Conservation (phyloP, 2,113 vertebrate genomes). For the Rallus limicola region DNA sequence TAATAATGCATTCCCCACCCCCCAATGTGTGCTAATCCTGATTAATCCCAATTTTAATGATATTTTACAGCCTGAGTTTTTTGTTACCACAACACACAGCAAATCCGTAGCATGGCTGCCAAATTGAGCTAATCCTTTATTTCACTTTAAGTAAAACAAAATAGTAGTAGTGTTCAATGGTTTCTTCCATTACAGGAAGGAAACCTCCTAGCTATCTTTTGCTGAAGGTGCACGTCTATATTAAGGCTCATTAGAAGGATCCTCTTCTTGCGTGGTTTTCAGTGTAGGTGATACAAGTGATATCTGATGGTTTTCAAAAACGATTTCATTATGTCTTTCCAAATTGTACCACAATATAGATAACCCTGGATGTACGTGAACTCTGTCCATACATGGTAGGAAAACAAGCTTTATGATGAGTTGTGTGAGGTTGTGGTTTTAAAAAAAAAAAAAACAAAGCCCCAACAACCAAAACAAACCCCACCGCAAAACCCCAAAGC, state of each 20-base stretch:
- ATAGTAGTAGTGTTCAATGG: neutral
- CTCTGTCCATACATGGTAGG: no score
- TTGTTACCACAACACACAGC: slow-evolving; percentile 56
- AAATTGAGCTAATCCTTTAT: slow-evolving; percentile 24
- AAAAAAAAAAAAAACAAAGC: neutral
- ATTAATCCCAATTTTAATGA: slow-evolving; percentile 62
- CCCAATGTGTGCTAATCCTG: slow-evolving; percentile 57
- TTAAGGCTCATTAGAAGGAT: neutral
- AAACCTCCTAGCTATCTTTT: neutral
- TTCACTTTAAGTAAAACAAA: neutral
- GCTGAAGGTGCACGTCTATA: neutral
- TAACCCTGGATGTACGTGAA: neutral
- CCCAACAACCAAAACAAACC: neutral
- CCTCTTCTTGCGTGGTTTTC: neutral
- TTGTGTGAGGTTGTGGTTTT: neutral
- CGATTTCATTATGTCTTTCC: neutral
- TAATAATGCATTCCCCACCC: slow-evolving; percentile 57
- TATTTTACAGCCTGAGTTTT: slow-evolving; percentile 38
- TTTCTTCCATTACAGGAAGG: neutral
- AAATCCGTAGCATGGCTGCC: slow-evolving; percentile 24
- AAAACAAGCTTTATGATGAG: neutral
- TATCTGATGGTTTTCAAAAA: neutral
- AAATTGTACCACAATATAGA: neutral
- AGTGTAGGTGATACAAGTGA: rapidly evolving
- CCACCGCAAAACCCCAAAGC: neutral